Percentiles rank a stretch among this genome's conserved stretches.
These are phyloP conservation scores for Emydoidea blandingii DNA, from an alignment of 2,797 vertebrate species.

Conservation along the genomic window DNA sequence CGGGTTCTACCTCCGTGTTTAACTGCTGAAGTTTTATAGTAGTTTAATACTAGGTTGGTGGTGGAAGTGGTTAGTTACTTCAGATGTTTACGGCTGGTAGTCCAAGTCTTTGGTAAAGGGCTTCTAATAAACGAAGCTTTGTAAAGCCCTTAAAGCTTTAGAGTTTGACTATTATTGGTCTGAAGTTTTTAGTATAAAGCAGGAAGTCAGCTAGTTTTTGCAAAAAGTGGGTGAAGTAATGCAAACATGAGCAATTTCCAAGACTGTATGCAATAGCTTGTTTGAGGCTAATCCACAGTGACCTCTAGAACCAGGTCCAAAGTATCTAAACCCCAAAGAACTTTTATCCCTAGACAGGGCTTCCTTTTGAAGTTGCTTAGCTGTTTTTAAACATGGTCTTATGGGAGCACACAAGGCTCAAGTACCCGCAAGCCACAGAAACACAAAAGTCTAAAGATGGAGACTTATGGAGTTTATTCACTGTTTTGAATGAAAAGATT, in stretches of 20 bases:
- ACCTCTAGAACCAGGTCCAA: neutral
- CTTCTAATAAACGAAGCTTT: neutral
- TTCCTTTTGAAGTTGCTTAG: neutral
- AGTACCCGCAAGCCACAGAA: neutral
- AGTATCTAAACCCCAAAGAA: fast-evolving
- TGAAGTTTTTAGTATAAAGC: neutral
- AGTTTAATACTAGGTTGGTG: fast-evolving
- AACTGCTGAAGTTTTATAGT: neutral
- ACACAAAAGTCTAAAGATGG: neutral
- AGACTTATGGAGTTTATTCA: neutral
- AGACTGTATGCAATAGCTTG: neutral
- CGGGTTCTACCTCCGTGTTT: neutral
- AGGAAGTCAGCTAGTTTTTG: neutral
- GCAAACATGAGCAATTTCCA: neutral
- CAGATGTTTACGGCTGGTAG: neutral
- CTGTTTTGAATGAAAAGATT: neutral
- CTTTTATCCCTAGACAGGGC: neutral
- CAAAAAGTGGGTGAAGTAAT: neutral
- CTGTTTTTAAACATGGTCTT: neutral
- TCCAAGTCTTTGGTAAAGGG: neutral
- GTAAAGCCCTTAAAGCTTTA: neutral
- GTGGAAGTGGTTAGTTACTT: neutral
- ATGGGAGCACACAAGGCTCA: neutral
- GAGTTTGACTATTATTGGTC: neutral
- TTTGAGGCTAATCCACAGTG: neutral